Evolutionary conservation across 2,888 invertebrate genomes (phyloP).

Genomic region (Smittia aterrima): DNA sequence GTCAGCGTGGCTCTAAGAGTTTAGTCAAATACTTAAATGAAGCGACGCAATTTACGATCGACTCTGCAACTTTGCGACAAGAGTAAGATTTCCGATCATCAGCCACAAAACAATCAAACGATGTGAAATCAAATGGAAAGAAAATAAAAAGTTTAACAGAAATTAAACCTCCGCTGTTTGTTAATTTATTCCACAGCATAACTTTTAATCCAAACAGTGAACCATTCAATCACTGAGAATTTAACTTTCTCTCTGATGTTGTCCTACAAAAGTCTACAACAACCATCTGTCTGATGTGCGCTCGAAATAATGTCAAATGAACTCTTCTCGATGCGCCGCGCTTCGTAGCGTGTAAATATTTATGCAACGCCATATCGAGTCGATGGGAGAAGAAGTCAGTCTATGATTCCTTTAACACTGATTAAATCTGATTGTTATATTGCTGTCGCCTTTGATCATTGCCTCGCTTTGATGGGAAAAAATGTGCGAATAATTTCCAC

Average conservation of each 20-base stretch:
- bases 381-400: not conserved
- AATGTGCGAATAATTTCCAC: constrained; percentile 37
- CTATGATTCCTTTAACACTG: constrained; percentile 39
- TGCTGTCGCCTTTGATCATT: constrained; percentile 41
- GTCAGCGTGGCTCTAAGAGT: too few species aligned
- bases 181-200: not conserved
- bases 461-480: constrained; percentile 26
- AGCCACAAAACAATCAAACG: too few species aligned
- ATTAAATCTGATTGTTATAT: constrained; percentile 40
- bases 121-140: constrained; percentile 23
- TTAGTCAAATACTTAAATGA: not conserved
- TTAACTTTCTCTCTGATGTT: constrained; percentile 14
- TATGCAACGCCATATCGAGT: constrained; percentile 34
- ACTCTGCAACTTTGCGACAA: too few species aligned
- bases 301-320: constrained; percentile 22
- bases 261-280: not conserved
- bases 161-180: not conserved
- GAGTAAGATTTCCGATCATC: too few species aligned
- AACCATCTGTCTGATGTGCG: not conserved
- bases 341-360: constrained; percentile 38
- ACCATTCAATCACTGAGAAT: constrained; percentile 5
- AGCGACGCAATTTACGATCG: not conserved
- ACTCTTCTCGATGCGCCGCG: not conserved
- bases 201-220: not conserved
- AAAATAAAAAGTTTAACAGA: constrained; percentile 36